Percentiles rank a stretch among this genome's conserved stretches.
phyloP scores from a whole-genome alignment of 2,797 vertebrate genomes.

The Thamnophis elegans region DNA sequence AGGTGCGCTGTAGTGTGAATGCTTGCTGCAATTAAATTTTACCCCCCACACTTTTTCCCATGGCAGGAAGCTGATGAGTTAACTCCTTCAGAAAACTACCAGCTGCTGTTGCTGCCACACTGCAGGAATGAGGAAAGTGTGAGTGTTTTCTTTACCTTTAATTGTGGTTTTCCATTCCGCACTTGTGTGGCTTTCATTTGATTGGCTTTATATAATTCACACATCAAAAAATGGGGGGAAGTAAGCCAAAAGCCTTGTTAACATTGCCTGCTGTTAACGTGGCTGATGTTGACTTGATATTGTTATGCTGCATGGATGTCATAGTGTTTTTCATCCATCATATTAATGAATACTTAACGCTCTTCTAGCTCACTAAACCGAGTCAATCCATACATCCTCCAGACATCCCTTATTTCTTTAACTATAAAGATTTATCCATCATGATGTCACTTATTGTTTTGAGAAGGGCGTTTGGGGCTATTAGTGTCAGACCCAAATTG shows the following conservation, averaged over 20 bases:
- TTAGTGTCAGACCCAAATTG: neutral
- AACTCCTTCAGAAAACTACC: slow-evolving; percentile 34
- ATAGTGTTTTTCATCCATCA: neutral
- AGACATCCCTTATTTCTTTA: slow-evolving; percentile 26
- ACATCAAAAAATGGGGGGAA: neutral
- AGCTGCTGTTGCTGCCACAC: neutral
- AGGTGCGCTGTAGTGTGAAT: neutral
- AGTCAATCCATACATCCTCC: neutral
- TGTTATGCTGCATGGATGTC: neutral
- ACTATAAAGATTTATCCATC: slow-evolving; percentile 11
- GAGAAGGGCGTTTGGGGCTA: neutral
- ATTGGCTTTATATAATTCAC: slow-evolving; percentile 12
- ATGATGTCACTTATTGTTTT: slow-evolving; percentile 8
- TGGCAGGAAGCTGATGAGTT: slow-evolving; percentile 7
- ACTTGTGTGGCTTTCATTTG: slow-evolving; percentile 9
- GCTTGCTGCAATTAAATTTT: slow-evolving; percentile 8
- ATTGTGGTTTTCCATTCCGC: slow-evolving; percentile 26
- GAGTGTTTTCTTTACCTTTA: slow-evolving; percentile 10
- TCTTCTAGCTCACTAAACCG: neutral
- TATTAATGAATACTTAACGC: neutral
- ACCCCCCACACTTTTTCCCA: slow-evolving; percentile 10
- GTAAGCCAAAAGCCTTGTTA: neutral
- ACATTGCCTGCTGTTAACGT: neutral
- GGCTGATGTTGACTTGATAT: neutral
- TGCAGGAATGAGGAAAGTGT: neutral